Percentiles rank a stretch among this genome's conserved stretches.
These are phyloP conservation scores for Charanyca ferruginea DNA, from an alignment of 2,888 invertebrate species.

Conservation along the genomic window DNA sequence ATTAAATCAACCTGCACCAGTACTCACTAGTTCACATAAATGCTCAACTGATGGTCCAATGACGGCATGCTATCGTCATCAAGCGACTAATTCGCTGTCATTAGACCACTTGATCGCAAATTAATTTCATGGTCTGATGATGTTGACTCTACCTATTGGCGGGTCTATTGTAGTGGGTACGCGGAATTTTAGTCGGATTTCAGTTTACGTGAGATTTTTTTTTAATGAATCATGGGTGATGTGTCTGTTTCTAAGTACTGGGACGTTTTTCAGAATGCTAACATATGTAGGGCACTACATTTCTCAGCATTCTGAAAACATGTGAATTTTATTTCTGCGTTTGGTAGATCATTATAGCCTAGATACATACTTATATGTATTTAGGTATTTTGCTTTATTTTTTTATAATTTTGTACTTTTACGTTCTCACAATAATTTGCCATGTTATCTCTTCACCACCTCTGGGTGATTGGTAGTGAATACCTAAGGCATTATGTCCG, in stretches of 20 bases:
- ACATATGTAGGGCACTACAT: neutral
- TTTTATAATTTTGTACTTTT: no score
- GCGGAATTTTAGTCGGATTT: constrained; percentile 17
- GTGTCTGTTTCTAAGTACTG: neutral
- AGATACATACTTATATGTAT: no score
- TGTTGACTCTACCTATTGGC: constrained; percentile 15
- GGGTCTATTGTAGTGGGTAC: constrained; percentile 4
- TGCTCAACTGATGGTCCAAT: constrained; percentile 9
- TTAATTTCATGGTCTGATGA: constrained; percentile 33
- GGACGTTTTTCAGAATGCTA: neutral
- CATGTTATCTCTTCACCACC: no score
- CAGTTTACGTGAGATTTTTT: neutral
- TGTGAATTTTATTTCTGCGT: no score
- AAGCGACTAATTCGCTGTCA: constrained; percentile 23
- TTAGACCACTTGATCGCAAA: constrained; percentile 42
- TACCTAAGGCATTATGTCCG: no score
- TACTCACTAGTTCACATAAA: constrained; percentile 34
- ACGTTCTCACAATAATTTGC: no score
- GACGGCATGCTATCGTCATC: constrained; percentile 27
- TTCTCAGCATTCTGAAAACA: no score
- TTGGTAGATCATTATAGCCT: no score
- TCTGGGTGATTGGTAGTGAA: no score
- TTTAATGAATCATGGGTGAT: constrained; percentile 29
- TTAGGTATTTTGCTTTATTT: no score
- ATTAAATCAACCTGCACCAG: constrained; percentile 16